Evolutionary conservation across 2,113 vertebrate genomes (phyloP), one percentile per base, ranked within the genome.

Genomic region (Silurus meridionalis): DNA sequence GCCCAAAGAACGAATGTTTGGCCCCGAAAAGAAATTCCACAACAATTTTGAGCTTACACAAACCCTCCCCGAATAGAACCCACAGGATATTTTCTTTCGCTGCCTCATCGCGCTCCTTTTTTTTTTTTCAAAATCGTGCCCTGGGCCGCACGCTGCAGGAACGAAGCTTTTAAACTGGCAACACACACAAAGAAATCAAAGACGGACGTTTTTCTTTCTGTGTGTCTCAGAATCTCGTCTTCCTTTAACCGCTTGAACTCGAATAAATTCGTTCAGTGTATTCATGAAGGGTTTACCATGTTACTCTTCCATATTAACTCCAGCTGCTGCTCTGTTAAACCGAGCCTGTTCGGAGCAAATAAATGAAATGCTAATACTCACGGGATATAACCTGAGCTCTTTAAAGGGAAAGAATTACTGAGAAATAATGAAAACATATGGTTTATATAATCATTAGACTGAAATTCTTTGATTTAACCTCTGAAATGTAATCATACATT

Each of bases 51-150:
- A 89, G 90, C 88, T 90, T 90, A 93, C 90, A 92, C 75, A 88
- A 69, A 83, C 74, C 91, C 89, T 86, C 80, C 48, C 61, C 89
- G 93, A 94, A 94, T 93, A 94, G 92, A 93, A 91, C 78, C 86
- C 89, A 88, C 64, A 89, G 91, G 88, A 89, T 90, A 90, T 93
- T 92, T 93, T 87, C 86, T 81, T 89, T 88, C 91, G 83, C 87
- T 85, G 89, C 83, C 48, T 75, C 90, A 88, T 89, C 85, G 90
- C 93, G 37, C 37, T 37, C 37, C 37, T 37, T 37, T 84, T 21
- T 60, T 86, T 86, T 90, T 91, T 92, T 90, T 90, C 92, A 91
- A 93, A 87, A 92, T 85, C 80, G 85, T 83, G 81, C 75, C 71
- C 83, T 85, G 67, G 58, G 83, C 75, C 50, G 74, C 66, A 83